Percentiles rank a stretch among this genome's conserved stretches.
Evolutionary conservation across 2,888 invertebrate genomes (phyloP).

Genomic region (Matsumyia berberina): DNA sequence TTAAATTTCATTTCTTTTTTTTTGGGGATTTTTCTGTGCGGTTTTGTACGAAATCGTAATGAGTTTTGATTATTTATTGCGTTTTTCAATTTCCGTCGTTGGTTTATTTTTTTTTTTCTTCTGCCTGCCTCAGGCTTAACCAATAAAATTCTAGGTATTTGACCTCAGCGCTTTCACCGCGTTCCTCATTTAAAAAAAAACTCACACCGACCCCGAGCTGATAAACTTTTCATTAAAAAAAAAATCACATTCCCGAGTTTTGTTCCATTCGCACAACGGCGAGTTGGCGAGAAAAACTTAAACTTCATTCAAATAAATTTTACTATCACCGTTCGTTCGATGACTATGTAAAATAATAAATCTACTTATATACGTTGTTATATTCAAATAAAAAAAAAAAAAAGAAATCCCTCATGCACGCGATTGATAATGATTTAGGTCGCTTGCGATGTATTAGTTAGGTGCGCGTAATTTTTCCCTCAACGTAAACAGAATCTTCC

Average conservation of each 20-base stretch:
- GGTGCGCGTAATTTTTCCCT: conserved; percentile 56
- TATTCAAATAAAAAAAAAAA: conserved; percentile 27
- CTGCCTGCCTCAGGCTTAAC: conserved; percentile 30
- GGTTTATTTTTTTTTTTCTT: conserved; percentile 20
- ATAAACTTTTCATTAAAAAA: conserved; percentile 56
- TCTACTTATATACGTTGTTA: conserved; percentile 10
- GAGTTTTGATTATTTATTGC: conserved; percentile 64
- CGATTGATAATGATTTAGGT: conserved; percentile 74
- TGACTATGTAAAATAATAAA: conserved; percentile 18
- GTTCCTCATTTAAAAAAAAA: conserved; percentile 36
- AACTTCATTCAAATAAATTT: conserved; percentile 73
- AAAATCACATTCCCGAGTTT: conserved; percentile 39
- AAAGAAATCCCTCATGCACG: conserved; percentile 61
- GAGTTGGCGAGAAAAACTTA: conserved; percentile 3
- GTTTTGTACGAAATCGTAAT: conserved; percentile 52
- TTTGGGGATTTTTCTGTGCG: background rate
- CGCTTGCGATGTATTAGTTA: conserved; percentile 59
- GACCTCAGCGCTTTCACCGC: conserved; percentile 71
- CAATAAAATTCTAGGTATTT: conserved; percentile 63
- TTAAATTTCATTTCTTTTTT: too few relatives aligned
- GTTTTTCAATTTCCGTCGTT: conserved; percentile 71
- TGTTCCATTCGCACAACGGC: conserved; percentile 29
- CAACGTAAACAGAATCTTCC: conserved; percentile 44
- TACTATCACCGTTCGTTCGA: conserved; percentile 56
- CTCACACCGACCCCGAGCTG: conserved; percentile 53